Evolutionary conservation across 2,113 vertebrate genomes (phyloP).

Genomic region (Saccopteryx bilineata): DNA sequence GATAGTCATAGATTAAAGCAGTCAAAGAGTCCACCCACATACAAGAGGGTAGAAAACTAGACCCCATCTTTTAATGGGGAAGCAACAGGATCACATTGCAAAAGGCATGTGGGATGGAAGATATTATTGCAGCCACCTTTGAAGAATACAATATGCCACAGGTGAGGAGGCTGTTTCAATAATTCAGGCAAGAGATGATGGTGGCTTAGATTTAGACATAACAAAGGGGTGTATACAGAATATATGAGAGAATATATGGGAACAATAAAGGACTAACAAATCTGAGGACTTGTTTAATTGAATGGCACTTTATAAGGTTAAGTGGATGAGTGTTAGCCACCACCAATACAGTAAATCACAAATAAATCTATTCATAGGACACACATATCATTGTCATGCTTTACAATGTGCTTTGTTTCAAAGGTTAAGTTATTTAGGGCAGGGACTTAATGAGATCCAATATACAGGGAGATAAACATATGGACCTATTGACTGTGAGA

Average conservation of each 20-base stretch:
- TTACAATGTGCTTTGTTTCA: slow-evolving; percentile 46
- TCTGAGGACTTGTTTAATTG: not conserved
- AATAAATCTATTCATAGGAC: not conserved
- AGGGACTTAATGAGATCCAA: not conserved
- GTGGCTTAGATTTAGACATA: not conserved
- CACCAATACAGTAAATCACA: not conserved
- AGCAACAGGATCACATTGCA: not conserved
- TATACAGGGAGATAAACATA: not conserved
- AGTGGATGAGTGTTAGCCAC: not conserved
- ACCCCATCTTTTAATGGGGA: not conserved
- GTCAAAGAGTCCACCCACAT: not conserved
- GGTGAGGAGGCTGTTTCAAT: not conserved
- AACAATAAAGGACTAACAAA: not conserved
- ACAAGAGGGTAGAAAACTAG: not conserved
- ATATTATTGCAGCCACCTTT: not conserved
- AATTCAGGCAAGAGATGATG: not conserved
- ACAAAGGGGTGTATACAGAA: not conserved
- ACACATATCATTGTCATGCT: not conserved
- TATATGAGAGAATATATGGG: not conserved
- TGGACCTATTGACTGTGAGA: not conserved
- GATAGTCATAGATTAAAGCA: not conserved
- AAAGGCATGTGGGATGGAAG: not conserved
- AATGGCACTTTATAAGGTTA: slow-evolving; percentile 28
- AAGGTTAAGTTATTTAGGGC: not conserved
- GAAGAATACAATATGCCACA: not conserved